Evolutionary conservation across 2,888 invertebrate genomes (phyloP), one percentile per base, ranked within the genome.

Genomic region (Erebia ligea): DNA sequence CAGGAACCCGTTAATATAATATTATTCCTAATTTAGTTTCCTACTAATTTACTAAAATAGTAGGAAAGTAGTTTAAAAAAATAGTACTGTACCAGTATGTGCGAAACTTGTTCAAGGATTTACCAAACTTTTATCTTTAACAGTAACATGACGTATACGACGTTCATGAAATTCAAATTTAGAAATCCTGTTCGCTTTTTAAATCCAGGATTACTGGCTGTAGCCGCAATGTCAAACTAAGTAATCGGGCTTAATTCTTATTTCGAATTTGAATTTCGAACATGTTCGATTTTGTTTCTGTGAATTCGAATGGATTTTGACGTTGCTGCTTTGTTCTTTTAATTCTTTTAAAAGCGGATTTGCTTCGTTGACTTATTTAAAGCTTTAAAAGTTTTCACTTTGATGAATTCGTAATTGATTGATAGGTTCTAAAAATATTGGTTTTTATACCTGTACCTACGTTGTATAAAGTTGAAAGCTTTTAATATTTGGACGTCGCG

Each of bases 161-260:
- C 78, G 79, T 81, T 82, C 79, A 80, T 83, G 79, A 83, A 83
- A 81, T 82, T 83, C 82, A 82, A 82, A 82, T 83, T 80, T 79
- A 76, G 78, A 78, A 80, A 77, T 79, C 78, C 77, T 77, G 79
- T 81, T 81, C 78, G 75, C 75, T 78, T 76, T 79, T 78, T 78
- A 79, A 82, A 82, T 77, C 80, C 72, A 25, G 80, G 78, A 78
- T 81, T 83, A 82, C 79, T 66, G 70, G 68, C 65, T 72, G 74
- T 74, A 73, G 72, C 75, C 74, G 74, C 73, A 76, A 80, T 82
- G 82, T 82, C 81, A 80, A 76, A 78, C 76, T 77, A 80, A 34
- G 34, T 34, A 34, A 81, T 81, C 80, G 67, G 64, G 67, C 61
- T 69, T 67, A 69, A 74, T 76, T 75, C 73, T 75, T 76, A 75